A percentile compares a stretch with the other conserved stretches of the same genome.
These are phyloP conservation scores for Erannis defoliaria DNA, from an alignment of 2,888 invertebrate genomes.

Conservation along the genomic window DNA sequence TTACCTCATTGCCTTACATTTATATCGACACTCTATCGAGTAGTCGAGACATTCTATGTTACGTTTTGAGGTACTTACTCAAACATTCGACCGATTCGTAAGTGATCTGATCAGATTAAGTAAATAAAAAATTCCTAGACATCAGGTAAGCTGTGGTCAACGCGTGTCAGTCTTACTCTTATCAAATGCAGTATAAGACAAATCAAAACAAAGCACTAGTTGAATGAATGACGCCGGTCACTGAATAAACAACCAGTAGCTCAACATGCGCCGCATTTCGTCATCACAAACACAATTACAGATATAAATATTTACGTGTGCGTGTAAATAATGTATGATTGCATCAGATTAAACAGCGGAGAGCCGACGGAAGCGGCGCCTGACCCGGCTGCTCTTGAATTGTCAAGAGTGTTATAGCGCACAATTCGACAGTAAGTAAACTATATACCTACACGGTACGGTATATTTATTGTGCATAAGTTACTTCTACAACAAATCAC, in stretches of 20 bases:
- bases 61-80: no score
- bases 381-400: constrained; percentile 23
- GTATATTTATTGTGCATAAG: no score
- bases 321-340: constrained; percentile 63
- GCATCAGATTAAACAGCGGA: constrained; percentile 54
- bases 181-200: neutral
- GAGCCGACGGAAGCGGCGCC: constrained; percentile 46
- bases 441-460: no score
- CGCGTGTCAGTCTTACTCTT: no score
- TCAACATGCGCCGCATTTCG: neutral
- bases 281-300: constrained; percentile 21
- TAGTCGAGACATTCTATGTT: no score
- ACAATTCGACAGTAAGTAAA: neutral
- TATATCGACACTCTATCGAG: no score
- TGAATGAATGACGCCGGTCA: neutral
- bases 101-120: no score
- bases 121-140: no score
- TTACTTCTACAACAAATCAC: no score
- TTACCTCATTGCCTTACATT: no score
- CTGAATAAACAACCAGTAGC: constrained; percentile 4
- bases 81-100: no score
- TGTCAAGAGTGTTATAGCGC: neutral
- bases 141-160: no score
- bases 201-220: neutral
- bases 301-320: constrained; percentile 47